phyloP scores from a whole-genome alignment of 2,797 vertebrate genomes.

The Petrocephalus sullivani region DNA sequence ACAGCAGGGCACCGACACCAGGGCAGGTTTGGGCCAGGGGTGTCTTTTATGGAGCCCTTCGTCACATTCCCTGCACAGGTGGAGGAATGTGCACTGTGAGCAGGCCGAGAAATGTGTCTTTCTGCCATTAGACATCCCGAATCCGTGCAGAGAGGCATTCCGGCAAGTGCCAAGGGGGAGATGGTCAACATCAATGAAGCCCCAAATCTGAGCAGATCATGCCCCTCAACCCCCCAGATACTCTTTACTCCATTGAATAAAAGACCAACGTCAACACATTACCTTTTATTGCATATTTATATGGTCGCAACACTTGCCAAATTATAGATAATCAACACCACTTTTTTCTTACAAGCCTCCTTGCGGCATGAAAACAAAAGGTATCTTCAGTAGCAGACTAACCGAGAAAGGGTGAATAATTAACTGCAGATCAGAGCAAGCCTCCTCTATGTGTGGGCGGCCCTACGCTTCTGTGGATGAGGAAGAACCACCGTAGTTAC shows the following conservation, averaged over 20 bases:
- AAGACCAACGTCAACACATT: neutral
- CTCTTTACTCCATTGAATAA: neutral
- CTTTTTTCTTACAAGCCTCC: neutral
- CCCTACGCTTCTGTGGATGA: neutral
- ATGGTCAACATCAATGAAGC: neutral
- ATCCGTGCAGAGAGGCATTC: neutral
- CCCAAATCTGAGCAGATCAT: neutral
- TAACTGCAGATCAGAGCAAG: neutral
- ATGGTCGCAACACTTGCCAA: neutral
- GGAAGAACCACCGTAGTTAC: neutral
- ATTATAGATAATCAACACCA: neutral
- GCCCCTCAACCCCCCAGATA: neutral
- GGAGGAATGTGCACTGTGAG: slow-evolving; percentile 36
- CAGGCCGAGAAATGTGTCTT: slow-evolving; percentile 19
- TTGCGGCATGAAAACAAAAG: neutral
- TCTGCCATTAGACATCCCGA: neutral
- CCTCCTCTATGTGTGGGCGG: neutral
- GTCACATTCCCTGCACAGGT: neutral
- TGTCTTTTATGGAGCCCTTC: neutral
- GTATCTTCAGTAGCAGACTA: slow-evolving; percentile 6
- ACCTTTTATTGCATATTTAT: neutral
- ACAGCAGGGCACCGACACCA: neutral
- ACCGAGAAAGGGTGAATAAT: slow-evolving; percentile 15
- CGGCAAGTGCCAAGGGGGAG: neutral
- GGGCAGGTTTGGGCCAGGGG: neutral